Conservation (phyloP, 2,888 invertebrate species). For the Drosophila eohydei region DNA sequence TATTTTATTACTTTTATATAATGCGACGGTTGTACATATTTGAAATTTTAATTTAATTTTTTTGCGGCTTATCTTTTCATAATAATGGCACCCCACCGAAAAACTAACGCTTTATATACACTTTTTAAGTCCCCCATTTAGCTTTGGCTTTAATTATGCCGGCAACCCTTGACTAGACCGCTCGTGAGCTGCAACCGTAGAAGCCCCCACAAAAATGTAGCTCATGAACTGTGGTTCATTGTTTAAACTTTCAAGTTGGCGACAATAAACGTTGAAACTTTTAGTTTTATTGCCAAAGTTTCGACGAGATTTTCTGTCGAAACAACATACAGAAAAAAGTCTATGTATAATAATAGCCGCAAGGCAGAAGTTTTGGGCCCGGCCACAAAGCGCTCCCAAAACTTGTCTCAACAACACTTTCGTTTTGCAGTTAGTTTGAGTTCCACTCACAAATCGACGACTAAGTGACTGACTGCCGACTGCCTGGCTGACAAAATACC, state of each 20-base stretch:
- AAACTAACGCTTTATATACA: constrained; percentile 51
- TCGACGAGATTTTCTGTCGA: constrained; percentile 75
- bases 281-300: constrained; percentile 78
- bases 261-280: constrained; percentile 78
- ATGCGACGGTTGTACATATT: constrained; percentile 32
- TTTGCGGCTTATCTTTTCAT: constrained; percentile 59
- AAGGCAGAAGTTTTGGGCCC: constrained; percentile 62
- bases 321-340: constrained; percentile 62
- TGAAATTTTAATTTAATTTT: constrained; percentile 45
- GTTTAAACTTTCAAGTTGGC: constrained; percentile 78
- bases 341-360: constrained; percentile 77
- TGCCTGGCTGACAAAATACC: constrained; percentile 21
- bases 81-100: constrained; percentile 50
- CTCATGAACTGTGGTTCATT: constrained; percentile 77
- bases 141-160: constrained; percentile 68
- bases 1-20: constrained; percentile 63
- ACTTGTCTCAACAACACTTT: constrained; percentile 63
- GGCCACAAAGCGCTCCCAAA: constrained; percentile 45
- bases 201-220: constrained; percentile 53
- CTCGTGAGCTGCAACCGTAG: constrained; percentile 23
- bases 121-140: constrained; percentile 52
- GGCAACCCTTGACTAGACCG: constrained; percentile 48
- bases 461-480: constrained; percentile 27
- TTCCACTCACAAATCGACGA: constrained; percentile 59
- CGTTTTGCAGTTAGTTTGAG: constrained; percentile 40